phyloP scores from a whole-genome alignment of 2,797 vertebrate species.

The Coccyzus lansbergi region DNA sequence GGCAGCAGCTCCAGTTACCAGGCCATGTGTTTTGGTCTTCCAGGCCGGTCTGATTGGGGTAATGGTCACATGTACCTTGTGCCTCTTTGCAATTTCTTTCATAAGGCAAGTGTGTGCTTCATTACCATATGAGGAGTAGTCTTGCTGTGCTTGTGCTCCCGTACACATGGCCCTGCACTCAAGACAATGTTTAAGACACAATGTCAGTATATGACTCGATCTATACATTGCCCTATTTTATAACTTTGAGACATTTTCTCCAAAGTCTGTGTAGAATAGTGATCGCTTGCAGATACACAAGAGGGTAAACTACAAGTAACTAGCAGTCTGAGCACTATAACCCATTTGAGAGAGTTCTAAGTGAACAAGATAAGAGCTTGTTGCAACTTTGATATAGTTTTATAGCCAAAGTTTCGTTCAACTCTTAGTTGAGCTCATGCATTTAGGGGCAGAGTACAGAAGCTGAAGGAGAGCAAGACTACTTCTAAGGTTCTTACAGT shows the following conservation, averaged over 20 bases:
- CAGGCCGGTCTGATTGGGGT: no score
- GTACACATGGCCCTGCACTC: no score
- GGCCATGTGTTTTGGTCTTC: no score
- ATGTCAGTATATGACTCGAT: no score
- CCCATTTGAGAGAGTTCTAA: not conserved
- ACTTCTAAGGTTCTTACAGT: slow-evolving; percentile 33
- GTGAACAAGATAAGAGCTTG: not conserved
- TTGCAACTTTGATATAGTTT: not conserved
- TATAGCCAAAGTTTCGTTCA: not conserved
- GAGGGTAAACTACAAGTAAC: not conserved
- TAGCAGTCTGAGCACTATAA: not conserved
- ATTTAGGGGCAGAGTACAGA: not conserved
- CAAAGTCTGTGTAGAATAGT: not conserved
- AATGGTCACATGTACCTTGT: no score
- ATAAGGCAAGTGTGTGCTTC: no score
- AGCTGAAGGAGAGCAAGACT: slow-evolving; percentile 34
- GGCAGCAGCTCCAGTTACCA: no score
- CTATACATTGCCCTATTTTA: not conserved
- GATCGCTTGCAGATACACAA: not conserved
- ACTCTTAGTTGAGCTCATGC: not conserved
- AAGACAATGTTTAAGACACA: no score
- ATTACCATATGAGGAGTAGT: no score
- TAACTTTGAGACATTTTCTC: not conserved
- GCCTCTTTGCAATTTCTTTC: no score
- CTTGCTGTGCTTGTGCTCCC: no score